Evolutionary conservation across 2,113 vertebrate genomes (phyloP), one percentile per base, ranked within the genome.

Genomic region (Psittacus erithacus): DNA sequence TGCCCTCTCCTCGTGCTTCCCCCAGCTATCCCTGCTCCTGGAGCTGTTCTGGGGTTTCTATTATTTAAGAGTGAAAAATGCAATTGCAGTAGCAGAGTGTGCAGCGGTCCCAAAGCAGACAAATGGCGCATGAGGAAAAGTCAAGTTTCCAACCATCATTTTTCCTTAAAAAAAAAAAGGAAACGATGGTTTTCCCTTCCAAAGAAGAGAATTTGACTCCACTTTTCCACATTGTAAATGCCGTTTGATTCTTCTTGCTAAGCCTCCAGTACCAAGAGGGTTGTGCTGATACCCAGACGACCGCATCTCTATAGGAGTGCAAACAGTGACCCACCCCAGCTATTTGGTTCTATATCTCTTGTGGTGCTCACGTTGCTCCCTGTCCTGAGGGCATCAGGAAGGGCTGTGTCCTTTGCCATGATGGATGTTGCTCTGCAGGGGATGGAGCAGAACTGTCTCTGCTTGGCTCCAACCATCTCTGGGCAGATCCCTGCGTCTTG

Each of bases 1-100:
- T 65, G 88, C 0, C 0, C 9, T 73, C 73, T 77, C 49, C 59
- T 57, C 0, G 0, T 33, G 49, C n/a, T 88, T 62, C 20, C 71
- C 85, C 9, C 77, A 64, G 65, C 33, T 76, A 15, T 41, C 33
- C 20, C 38, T 24, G 64, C n/a, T 67, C 52, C 84, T 52, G 62
- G 22, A 73, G 62, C 62, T 92, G 19, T 10, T 53, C 50, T 19
- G 20, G 38, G 63, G 1, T 50, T 75, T 75, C 38, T 81, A n/a
- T 28, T 57, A 23, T 60, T 86, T 52, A 47, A 35, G 55, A 79
- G 57, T 65, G 57, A 92, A 57, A 91, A 91, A 87, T 39, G 28
- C 55, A 79, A 7, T 15, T 55, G 77, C 60, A 25, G 59, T 49
- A 50, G 38, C 46, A 59, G 78, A 24, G 64, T 60, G 59, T 1